Evolutionary conservation across 2,113 vertebrate genomes (phyloP), one percentile per base, ranked within the genome.

Genomic region (Archocentrus centrarchus): DNA sequence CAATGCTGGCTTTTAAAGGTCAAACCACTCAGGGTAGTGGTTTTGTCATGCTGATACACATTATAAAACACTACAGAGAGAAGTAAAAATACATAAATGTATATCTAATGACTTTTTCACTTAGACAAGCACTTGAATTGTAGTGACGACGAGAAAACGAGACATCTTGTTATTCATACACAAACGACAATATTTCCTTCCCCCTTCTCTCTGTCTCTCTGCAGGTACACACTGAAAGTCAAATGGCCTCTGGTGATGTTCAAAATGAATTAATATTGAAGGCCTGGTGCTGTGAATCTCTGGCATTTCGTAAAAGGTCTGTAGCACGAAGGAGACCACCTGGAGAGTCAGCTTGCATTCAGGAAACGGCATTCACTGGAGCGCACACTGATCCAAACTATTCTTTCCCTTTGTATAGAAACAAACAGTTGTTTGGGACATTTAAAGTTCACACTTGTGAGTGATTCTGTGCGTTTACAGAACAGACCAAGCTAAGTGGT

Each of bases 231-330:
- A 79, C 77, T 80, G 81, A 86, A 84, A 91, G 84, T 84, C 87
- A 89, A 93, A 92, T 59, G 82, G 92, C 92, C 90, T 87, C 85
- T 80, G 91, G 92, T 86, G 59, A 76, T 83, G 64, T 80, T 95
- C 95, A 91, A 61, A 90, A 76, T 84, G 84, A 88, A 94, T 95
- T 91, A 94, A 60, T 8, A 78, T 84, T 61, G 60, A 85, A 82
- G 24, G 73, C 18, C 64, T 30, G 57, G 14, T 60, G 70, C 85
- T 86, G 86, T 84, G 85, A 91, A 86, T 89, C 90, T 89, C 86
- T 95, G 94, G 87, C 94, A 95, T 96, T 95, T 94, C 80, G 59
- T 61, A 76, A 94, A 95, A 95, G 92, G 92, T 94, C 94, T 90
- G 86, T n/a, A 50, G 75, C 73, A 86, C 10, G 50, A 59, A 78